Base-by-base conservation (phyloP, 2,797 vertebrate genomes). In the Paguma larvata region DNA sequence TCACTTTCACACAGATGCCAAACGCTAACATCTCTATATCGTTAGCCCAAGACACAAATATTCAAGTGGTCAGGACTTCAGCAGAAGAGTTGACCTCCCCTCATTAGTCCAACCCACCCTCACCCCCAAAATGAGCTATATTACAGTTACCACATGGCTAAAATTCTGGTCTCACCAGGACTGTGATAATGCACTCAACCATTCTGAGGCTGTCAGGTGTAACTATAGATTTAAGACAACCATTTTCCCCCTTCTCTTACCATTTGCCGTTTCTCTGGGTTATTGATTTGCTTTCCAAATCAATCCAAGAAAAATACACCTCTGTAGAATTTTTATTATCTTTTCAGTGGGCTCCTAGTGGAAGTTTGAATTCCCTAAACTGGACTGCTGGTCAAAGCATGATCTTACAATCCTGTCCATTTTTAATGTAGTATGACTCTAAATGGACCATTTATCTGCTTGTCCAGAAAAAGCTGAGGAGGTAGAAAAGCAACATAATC, bases 391-490 rank as follows among this genome's bases (percentile, higher is more conserved):
- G 51, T 80, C 59, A 63, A 91, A 95, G 44, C 6, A 27, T 85
- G 53, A 94, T 95, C 85, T 94, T 68, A 96, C 32, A 83, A 44
- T 89, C 67, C 73, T 44, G 32, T 77, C 85, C 53, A 92, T 94
- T 94, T 84, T 85, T 67, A 95, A 97, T 85, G 77, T 92, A 85
- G 95, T 93, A 19, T 82, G 89, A 94, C 91, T 94, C 92, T 90
- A 97, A 98, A 95, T 82, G 84, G 91, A 97, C 91, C 72, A 88
- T 96, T 96, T 96, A 90, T 97, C 94, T 97, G 62, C 92, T 85
- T 95, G 77, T 38, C 77, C 84, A 95, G 89, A 96, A 97, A 96
- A 96, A 85, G 92, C 97, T 72, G 83, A 97, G 67, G 85, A 82
- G 85, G 18, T 83, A 70, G 84, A 82, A 95, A 97, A 93, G 80